Conservation (phyloP, 1,140 invertebrate species). For the Adoxophyes honmai region DNA sequence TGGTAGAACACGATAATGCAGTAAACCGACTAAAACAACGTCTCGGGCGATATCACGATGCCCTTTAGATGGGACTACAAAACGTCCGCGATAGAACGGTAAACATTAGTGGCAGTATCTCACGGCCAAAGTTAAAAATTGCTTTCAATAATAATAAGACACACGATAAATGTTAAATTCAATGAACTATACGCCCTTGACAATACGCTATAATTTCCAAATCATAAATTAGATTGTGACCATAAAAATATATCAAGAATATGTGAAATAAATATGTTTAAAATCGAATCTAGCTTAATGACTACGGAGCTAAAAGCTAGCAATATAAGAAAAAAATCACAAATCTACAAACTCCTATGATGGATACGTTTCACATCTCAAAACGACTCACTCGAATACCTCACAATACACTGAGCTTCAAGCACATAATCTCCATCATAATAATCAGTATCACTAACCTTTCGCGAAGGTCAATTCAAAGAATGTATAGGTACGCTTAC, state of each 20-base stretch:
- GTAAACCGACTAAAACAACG: neutral
- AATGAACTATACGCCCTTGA: constrained; percentile 15
- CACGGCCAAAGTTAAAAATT: constrained; percentile 16
- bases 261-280: constrained; percentile 53
- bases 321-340: constrained; percentile 69
- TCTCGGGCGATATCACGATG: constrained; percentile 7
- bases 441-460: constrained; percentile 75
- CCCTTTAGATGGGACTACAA: neutral
- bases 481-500: constrained; percentile 74
- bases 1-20: constrained; percentile 3
- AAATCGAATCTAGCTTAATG: constrained; percentile 65
- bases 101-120: constrained; percentile 43
- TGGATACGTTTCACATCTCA: constrained; percentile 45
- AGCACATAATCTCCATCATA: constrained; percentile 54
- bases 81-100: constrained; percentile 12
- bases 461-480: constrained; percentile 73
- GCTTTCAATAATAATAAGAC: constrained; percentile 18
- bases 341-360: constrained; percentile 48
- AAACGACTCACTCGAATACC: constrained; percentile 35
- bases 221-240: constrained; percentile 40
- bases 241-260: constrained; percentile 31
- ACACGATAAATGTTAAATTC: constrained; percentile 22
- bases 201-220: constrained; percentile 8
- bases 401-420: constrained; percentile 45
- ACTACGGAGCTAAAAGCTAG: constrained; percentile 69